Evolutionary conservation across 2,888 invertebrate genomes (phyloP), one percentile per base, ranked within the genome.

Genomic region (Andrena marginata): DNA sequence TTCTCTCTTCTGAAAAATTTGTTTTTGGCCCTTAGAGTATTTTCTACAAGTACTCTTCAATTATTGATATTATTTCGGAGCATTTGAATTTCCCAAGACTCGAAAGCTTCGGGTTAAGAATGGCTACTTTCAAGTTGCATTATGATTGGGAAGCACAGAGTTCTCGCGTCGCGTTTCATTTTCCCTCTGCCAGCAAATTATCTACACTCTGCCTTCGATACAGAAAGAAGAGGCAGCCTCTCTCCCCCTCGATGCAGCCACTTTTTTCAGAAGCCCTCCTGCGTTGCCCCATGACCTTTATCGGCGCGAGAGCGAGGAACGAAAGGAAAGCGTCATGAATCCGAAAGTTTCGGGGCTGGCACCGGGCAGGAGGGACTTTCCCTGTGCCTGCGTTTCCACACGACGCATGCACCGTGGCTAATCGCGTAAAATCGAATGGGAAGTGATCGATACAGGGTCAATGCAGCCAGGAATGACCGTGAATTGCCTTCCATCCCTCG

Each of bases 391-490:
- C 72, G 70, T 67, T 63, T 68, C 56, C 31, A 75, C 48, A 51
- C 23, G 70, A 29, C 60, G 51, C 42, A 54, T 75, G 81, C 79
- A 85, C 87, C 89, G 87, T 90, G 67, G 86, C 89, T 87, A 89
- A 91, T 91, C 87, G 90, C 84, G 82, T 86, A 85, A 92, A 91
- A 92, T 91, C 87, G 90, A 88, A 89, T 87, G 82, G 87, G 90
- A 89, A 85, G 85, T 91, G 90, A 91, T 92, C 91, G 91, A 91
- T 92, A 90, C 85, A 48, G 77, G 80, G 68, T 60, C 83, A 80
- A 81, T 82, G 67, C 70, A 69, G 81, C 68, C 84, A 64, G 65
- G 80, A 85, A 89, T 86, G 77, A 86, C 80, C 85, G 74, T 88
- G 86, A 77, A 88, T 85, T 86, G 82, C 71, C 78, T 71, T 80